These are phyloP conservation scores for Yoshiicerus persimilis DNA, from an alignment of 1,140 invertebrate species.

Conservation along the genomic window DNA sequence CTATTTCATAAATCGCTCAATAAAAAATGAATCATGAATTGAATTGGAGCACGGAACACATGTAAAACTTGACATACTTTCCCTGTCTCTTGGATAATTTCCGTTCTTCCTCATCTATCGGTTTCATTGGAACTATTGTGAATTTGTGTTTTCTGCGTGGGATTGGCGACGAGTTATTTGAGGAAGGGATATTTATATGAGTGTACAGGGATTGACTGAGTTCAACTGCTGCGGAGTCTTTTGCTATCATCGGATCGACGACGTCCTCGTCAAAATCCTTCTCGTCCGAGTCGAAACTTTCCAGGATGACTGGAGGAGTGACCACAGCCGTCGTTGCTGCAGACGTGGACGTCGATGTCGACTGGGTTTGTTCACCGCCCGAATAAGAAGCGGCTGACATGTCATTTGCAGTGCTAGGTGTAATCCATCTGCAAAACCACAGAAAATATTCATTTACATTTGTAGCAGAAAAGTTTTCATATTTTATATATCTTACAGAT, in stretches of 20 bases:
- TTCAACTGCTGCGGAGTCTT: not conserved
- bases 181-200: not conserved
- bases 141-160: slow-evolving; percentile 35
- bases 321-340: not conserved
- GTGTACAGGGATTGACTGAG: not conserved
- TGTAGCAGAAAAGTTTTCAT: too few relatives aligned
- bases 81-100: slow-evolving; percentile 25
- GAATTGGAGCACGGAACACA: too few relatives aligned
- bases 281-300: not conserved
- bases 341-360: not conserved
- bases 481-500: too few relatives aligned
- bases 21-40: too few relatives aligned
- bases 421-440: slow-evolving; percentile 29
- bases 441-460: not conserved
- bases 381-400: not conserved
- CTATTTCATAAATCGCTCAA: too few relatives aligned
- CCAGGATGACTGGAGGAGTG: not conserved
- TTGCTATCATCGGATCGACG: not conserved
- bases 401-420: not conserved
- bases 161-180: slow-evolving; percentile 34
- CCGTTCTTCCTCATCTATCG: not conserved
- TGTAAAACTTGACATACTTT: too few relatives aligned
- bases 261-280: not conserved
- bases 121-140: slow-evolving; percentile 41
- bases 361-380: not conserved